Conservation (phyloP, 35 echinoderm and acorn worm species). For the Strongylocentrotus purpuratus region DNA sequence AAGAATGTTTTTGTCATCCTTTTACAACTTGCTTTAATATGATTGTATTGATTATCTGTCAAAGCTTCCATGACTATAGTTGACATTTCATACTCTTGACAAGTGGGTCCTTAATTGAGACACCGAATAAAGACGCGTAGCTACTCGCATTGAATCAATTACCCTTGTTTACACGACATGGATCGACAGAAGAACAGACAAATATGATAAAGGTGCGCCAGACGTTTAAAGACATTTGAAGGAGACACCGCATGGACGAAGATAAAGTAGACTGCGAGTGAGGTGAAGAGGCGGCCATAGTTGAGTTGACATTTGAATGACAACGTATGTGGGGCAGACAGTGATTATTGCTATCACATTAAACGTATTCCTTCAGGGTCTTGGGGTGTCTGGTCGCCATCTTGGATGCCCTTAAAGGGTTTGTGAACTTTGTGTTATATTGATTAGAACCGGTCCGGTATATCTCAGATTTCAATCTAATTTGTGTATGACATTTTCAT, state of each 20-base stretch:
- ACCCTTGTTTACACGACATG: no score
- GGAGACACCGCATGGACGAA: neutral
- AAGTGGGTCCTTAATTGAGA: no score
- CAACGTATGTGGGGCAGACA: neutral
- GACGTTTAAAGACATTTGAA: no score
- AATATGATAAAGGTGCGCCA: no score
- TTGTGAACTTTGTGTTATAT: neutral
- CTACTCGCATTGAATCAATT: no score
- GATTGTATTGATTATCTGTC: neutral
- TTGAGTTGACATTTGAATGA: constrained; percentile 3
- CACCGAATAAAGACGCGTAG: no score
- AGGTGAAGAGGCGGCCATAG: neutral
- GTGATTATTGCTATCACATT: neutral
- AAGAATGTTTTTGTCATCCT: no score
- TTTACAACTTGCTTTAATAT: no score
- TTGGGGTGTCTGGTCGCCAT: neutral
- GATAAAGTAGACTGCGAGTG: neutral
- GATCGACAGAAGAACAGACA: no score
- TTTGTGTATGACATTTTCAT: neutral
- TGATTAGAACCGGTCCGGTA: neutral
- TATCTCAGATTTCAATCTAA: neutral
- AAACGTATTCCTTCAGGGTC: neutral
- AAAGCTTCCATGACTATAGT: neutral
- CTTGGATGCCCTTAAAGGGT: neutral
- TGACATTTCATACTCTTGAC: no score